Base-by-base conservation (phyloP, 2,797 vertebrate species). In the Loriculus beryllinus region DNA sequence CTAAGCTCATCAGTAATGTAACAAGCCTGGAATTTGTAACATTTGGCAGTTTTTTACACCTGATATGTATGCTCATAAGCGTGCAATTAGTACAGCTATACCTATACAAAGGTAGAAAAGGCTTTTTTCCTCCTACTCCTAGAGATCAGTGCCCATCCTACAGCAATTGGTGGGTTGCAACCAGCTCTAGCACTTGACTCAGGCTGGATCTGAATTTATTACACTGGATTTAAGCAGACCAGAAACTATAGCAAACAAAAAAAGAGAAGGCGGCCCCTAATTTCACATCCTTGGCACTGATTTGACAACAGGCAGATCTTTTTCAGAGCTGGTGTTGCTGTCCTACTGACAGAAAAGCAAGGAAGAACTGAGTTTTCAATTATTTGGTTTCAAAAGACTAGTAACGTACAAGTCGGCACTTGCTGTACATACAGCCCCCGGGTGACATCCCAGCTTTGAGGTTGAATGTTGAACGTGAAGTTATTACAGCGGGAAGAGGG, bases 401-500 rank as follows among this genome's bases (percentile, higher is more conserved):
- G 64, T 52, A 77, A 85, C 49, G 39, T 92, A 94, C 81, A 75
- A 94, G 78, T 88, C 5, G 4, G 51, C 25, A 13, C 54, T 81
- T 63, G 69, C 56, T 86, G 22, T 54, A 54, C 81, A n/a, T 62
- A 93, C 89, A 92, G 90, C 96, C 92, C 76, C 43, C 7, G 4
- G 81, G 76, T 95, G 85, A 88, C 79, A 92, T 65, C 77, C 87
- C 80, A 92, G 77, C 87, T 94, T 94, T 92, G 92, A 95, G 92
- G 88, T 90, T 93, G 81, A 33, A 2, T 69, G 69, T 69, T 68
- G 57, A 95, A 92, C 14, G 6, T 64, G 82, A 92, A 88, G 86
- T 65, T 96, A 89, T 95, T 96, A 86, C 67, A 49, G 63, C 42
- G 75, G 70, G 70, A 88, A 84, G 69, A 85, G 26, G 26, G 26